A percentile compares a stretch with the other conserved stretches of the same genome.
These are phyloP conservation scores for Palythoa grandiflora DNA, from an alignment of 92 coral and sea anemone species.

Conservation along the genomic window DNA sequence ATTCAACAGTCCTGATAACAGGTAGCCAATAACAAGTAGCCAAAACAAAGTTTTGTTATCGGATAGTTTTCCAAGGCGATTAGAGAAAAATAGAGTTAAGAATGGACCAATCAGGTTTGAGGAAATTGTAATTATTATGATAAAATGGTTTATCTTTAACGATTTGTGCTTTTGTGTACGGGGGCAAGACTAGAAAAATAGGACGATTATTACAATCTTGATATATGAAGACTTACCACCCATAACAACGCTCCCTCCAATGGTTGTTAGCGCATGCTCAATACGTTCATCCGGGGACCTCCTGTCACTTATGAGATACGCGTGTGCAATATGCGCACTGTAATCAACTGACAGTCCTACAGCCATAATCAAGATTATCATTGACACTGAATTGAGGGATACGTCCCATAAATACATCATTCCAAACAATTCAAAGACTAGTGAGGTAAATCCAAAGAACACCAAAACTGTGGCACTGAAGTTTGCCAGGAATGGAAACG, in stretches of 20 bases:
- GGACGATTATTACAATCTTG: neutral
- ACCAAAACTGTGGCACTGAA: constrained; percentile 62
- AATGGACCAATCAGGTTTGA: no score
- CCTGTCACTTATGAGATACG: constrained; percentile 74
- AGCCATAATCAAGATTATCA: constrained; percentile 96
- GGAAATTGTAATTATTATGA: no score
- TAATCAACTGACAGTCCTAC: constrained; percentile 94
- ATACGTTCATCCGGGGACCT: constrained; percentile 80
- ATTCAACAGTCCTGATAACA: no score
- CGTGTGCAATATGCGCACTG: constrained; percentile 97
- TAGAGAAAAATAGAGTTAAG: no score
- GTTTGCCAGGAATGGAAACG: constrained; percentile 66
- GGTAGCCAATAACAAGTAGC: no score
- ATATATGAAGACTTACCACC: constrained; percentile 69
- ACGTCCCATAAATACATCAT: constrained; percentile 91
- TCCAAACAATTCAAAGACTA: constrained; percentile 89
- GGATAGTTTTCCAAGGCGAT: no score
- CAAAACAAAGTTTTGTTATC: no score
- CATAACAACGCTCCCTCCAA: constrained; percentile 94
- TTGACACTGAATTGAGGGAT: constrained; percentile 84
- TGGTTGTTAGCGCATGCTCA: constrained; percentile 81
- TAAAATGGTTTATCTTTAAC: no score
- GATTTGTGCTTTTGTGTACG: no score
- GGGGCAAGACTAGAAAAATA: no score
- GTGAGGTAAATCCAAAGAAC: constrained; percentile 77